A percentile compares a stretch with the other conserved stretches of the same genome.
Evolutionary conservation across 1,140 invertebrate species (phyloP).

Genomic region (Pogonomyrmex barbatus): DNA sequence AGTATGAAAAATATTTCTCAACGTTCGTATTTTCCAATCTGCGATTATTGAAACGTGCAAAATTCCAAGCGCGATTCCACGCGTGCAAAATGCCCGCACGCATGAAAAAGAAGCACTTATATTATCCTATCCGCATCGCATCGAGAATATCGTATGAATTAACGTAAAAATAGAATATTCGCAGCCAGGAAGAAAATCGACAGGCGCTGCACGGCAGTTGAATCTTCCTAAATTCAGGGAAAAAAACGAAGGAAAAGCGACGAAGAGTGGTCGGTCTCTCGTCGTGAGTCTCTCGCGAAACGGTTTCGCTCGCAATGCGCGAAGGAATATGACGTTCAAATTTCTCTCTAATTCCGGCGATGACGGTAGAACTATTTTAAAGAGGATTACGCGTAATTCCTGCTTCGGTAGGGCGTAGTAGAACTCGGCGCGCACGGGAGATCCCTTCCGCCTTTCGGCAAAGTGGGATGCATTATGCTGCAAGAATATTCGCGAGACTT

Average conservation of each 20-base stretch:
- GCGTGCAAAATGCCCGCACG: background rate
- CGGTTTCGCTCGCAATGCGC: slow-evolving; percentile 63
- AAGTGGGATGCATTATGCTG: slow-evolving; percentile 68
- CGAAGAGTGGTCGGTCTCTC: slow-evolving; percentile 18
- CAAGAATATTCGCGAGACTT: slow-evolving; percentile 63
- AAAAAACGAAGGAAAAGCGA: slow-evolving; percentile 32
- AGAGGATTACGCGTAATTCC: slow-evolving; percentile 68
- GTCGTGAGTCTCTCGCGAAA: slow-evolving; percentile 45
- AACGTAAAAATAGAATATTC: background rate
- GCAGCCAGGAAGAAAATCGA: background rate
- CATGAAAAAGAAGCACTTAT: background rate
- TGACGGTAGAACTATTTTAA: slow-evolving; percentile 56
- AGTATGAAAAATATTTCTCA: background rate
- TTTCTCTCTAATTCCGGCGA: slow-evolving; percentile 67
- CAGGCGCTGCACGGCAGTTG: slow-evolving; percentile 5
- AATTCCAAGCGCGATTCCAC: background rate
- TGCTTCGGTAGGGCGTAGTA: slow-evolving; percentile 53
- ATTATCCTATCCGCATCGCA: background rate
- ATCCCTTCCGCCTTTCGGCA: slow-evolving; percentile 69
- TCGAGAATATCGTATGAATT: slow-evolving; percentile 1
- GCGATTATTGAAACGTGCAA: background rate
- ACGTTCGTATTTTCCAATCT: background rate
- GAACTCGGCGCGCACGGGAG: slow-evolving; percentile 36
- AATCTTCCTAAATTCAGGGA: slow-evolving; percentile 41
- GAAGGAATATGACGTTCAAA: slow-evolving; percentile 65